These are phyloP conservation scores for Zhuqinia jingwanae DNA, from an alignment of 2,888 invertebrate genomes.

Conservation along the genomic window DNA sequence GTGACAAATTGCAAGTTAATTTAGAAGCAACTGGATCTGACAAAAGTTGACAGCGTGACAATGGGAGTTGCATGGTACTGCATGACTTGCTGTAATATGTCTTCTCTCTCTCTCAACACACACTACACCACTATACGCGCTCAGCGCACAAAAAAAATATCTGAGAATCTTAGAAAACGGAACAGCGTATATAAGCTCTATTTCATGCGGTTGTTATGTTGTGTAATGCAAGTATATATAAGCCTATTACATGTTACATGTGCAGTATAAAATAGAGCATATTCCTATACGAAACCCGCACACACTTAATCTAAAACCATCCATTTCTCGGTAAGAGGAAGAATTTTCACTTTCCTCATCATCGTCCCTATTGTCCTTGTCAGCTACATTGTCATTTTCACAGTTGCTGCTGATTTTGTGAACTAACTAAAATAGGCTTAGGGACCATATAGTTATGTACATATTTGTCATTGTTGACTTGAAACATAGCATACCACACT, in stretches of 20 bases:
- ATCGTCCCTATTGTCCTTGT: conserved; percentile 15
- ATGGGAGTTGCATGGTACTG: conserved; percentile 45
- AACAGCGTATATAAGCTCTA: not conserved
- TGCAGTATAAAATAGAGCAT: no score
- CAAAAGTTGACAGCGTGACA: conserved; percentile 59
- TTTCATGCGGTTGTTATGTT: no score
- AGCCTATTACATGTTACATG: no score
- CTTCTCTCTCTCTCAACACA: conserved; percentile 20
- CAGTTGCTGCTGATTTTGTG: no score
- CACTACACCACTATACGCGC: conserved; percentile 22
- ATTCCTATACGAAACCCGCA: no score
- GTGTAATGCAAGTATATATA: no score
- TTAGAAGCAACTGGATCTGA: conserved; percentile 64
- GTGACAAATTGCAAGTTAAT: conserved; percentile 65
- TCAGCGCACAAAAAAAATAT: not conserved
- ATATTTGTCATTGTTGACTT: not conserved
- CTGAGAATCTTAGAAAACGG: no score
- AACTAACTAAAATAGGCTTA: no score
- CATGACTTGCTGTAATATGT: conserved; percentile 52
- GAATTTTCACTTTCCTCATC: conserved; percentile 51
- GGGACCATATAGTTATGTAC: not conserved
- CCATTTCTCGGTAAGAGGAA: not conserved
- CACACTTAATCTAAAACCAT: no score
- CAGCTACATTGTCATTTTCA: conserved; percentile 53
- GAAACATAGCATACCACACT: not conserved